A percentile compares a stretch with the other conserved stretches of the same genome.
phyloP scores from a whole-genome alignment of 2,888 invertebrate species.

The Cordilura impudica region DNA sequence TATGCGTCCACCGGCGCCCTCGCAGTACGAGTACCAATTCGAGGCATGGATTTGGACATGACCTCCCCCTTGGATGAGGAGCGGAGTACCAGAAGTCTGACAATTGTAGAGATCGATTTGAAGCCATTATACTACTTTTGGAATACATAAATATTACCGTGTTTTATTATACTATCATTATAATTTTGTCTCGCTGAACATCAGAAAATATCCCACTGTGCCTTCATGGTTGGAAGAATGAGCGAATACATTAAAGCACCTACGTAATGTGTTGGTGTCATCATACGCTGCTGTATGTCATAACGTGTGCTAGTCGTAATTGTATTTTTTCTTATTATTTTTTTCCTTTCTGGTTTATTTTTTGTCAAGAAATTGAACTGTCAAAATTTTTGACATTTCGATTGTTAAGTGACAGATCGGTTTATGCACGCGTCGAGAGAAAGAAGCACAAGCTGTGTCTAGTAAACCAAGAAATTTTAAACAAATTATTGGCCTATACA shows the following conservation, averaged over 20 bases:
- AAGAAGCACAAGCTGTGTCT: conserved; percentile 31
- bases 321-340: conserved; percentile 29
- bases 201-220: too few relatives aligned
- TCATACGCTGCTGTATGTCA: conserved; percentile 46
- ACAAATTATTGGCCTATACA: conserved; percentile 35
- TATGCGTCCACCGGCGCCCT: too few relatives aligned
- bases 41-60: too few relatives aligned
- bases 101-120: too few relatives aligned
- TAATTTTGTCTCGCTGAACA: too few relatives aligned
- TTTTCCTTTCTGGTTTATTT: conserved; percentile 22
- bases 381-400: conserved; percentile 78
- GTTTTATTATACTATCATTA: too few relatives aligned
- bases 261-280: conserved; percentile 49
- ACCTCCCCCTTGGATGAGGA: too few relatives aligned
- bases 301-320: conserved; percentile 36
- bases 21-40: too few relatives aligned
- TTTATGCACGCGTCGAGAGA: conserved; percentile 57
- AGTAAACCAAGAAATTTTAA: conserved; percentile 2
- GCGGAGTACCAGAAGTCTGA: too few relatives aligned
- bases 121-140: too few relatives aligned
- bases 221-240: too few relatives aligned
- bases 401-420: conserved; percentile 69
- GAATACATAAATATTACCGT: too few relatives aligned
- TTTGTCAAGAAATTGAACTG: conserved; percentile 72
- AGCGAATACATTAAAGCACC: conserved; percentile 24